Evolutionary conservation across 2,888 invertebrate species (phyloP), one percentile per base, ranked within the genome.

Genomic region (Sinodicranocentrus sp.): DNA sequence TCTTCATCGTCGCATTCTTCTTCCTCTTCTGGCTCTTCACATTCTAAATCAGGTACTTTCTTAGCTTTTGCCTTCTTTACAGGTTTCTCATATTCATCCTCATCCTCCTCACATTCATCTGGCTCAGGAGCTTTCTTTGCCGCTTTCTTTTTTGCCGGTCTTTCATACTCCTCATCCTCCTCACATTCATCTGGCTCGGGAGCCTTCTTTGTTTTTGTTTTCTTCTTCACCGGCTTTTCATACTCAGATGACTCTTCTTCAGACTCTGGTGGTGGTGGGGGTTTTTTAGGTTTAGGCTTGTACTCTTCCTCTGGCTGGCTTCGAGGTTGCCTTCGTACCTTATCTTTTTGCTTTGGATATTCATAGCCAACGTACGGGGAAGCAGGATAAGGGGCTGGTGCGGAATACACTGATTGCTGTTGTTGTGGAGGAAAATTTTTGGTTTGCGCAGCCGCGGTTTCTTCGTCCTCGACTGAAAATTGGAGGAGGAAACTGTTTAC

Each of bases 341-440:
- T n/a, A n/a, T 48, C 10, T n/a, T n/a, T n/a, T 10, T 23, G 23
- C n/a, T 48, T 44, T n/a, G 70, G 70, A 28, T 70, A 70, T 3
- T 70, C 54, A 54, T 70, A 70, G 1, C 70, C 70, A 17, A 70
- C 70, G 33, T 70, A 70, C 6, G 52, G 70, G 1, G 70, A 70
- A 21, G 59, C 59, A 23, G 59, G 15, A 26, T 19, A 57, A 61
- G 2, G 10, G 26, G 26, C 25, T n/a, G 17, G 59, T 21, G 10
- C 25, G 17, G 26, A 26, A 25, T 25, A 10, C 5, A 33, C 10
- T 33, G 17, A 10, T 2, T 3, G 15, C 1, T n/a, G 19, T 21
- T 54, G 54, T 54, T 19, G 8, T 54, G 21, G 10, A 19, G 54
- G n/a, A n/a, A n/a, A n/a, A n/a, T n/a, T n/a, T n/a, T n/a, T 54